These are phyloP conservation scores for Thinocorus orbignyianus DNA, from an alignment of 2,113 vertebrate genomes.

Conservation along the genomic window DNA sequence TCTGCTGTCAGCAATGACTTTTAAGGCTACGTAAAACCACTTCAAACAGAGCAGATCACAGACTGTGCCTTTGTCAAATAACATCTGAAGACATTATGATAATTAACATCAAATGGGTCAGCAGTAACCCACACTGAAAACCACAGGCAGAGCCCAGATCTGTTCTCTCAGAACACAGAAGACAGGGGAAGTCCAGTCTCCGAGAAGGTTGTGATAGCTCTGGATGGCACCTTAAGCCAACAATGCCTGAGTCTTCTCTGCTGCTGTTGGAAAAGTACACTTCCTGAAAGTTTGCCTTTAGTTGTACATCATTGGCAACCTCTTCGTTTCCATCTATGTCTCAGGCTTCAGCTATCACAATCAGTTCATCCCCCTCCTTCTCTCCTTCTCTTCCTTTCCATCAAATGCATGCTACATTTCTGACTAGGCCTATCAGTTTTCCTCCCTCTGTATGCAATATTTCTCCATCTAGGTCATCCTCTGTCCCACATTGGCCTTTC, in stretches of 20 bases:
- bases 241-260: neutral
- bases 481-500: neutral
- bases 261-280: neutral
- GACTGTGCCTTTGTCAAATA: slow-evolving; percentile 24
- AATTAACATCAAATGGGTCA: slow-evolving; percentile 46
- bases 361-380: neutral
- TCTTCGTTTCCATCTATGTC: neutral
- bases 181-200: neutral
- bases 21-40: slow-evolving; percentile 49
- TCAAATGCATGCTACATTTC: neutral
- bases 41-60: slow-evolving; percentile 61
- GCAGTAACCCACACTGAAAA: slow-evolving; percentile 51
- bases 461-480: neutral
- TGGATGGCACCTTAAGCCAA: neutral
- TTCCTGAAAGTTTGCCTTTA: neutral
- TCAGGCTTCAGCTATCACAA: neutral
- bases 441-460: neutral
- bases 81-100: slow-evolving; percentile 44
- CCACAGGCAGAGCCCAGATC: slow-evolving; percentile 30
- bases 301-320: neutral
- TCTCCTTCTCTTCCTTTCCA: neutral
- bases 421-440: neutral
- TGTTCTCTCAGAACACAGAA: neutral
- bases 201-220: neutral
- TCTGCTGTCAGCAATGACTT: slow-evolving; percentile 33